A percentile compares a stretch with the other conserved stretches of the same genome.
Evolutionary conservation across 2,113 vertebrate species (phyloP).

Genomic region (Stigmatopora argus): DNA sequence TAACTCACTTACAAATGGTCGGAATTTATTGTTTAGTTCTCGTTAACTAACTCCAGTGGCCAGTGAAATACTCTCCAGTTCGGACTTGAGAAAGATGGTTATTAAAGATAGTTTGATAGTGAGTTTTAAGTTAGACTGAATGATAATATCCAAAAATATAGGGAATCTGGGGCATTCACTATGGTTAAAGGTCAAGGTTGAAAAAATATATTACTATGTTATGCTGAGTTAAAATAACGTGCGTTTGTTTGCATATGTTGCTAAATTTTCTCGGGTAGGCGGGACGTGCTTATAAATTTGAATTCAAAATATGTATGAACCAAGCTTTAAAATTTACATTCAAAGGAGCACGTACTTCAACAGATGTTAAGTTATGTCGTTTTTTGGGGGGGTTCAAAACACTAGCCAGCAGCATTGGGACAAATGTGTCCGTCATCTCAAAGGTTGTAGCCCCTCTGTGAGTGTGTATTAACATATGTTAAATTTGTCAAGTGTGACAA

Average conservation of each 20-base stretch:
- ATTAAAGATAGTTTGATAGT: too few relatives aligned
- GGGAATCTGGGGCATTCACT: too few relatives aligned
- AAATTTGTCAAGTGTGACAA: constrained; percentile 33
- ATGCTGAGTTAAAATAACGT: too few relatives aligned
- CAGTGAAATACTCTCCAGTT: too few relatives aligned
- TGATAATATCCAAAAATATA: too few relatives aligned
- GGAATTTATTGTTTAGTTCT: too few relatives aligned
- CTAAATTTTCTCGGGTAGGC: background rate
- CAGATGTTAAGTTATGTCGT: background rate
- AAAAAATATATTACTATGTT: too few relatives aligned
- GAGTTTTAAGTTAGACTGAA: too few relatives aligned
- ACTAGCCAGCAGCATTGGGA: background rate
- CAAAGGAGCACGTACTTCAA: background rate
- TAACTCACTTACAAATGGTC: too few relatives aligned
- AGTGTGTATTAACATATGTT: constrained; percentile 37
- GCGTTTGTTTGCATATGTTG: background rate
- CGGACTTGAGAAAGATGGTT: too few relatives aligned
- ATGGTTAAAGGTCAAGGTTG: too few relatives aligned
- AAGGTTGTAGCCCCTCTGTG: constrained; percentile 11
- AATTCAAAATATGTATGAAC: background rate
- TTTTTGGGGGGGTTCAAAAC: background rate
- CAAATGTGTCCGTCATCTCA: constrained; percentile 1
- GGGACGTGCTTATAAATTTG: background rate
- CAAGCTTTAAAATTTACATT: background rate
- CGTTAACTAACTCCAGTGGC: too few relatives aligned